Evolutionary conservation across 2,888 invertebrate species (phyloP).

Genomic region (Agriopis marginaria): DNA sequence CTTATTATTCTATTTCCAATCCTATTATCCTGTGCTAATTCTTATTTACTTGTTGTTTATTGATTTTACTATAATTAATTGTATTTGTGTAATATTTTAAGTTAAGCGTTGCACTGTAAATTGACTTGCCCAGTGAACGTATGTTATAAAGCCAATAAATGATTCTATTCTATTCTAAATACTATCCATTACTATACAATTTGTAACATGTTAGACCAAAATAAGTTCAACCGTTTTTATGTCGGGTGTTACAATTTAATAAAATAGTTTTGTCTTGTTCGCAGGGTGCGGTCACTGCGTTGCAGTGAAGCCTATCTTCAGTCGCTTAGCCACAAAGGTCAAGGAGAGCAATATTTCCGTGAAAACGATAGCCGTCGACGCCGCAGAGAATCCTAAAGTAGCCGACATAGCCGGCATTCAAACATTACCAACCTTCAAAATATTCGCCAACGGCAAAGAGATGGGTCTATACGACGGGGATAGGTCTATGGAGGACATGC

Average conservation of each 20-base stretch:
- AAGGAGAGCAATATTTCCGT: constrained; percentile 69
- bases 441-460: constrained; percentile 83
- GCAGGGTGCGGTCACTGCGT: constrained; percentile 92
- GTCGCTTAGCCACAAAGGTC: constrained; percentile 82
- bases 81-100: too few species aligned
- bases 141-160: too few species aligned
- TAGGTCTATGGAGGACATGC: constrained; percentile 84
- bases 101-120: too few species aligned
- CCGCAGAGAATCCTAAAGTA: constrained; percentile 86
- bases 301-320: constrained; percentile 89
- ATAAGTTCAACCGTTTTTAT: neutral
- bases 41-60: too few species aligned
- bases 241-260: too few species aligned
- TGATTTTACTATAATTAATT: too few species aligned
- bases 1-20: too few species aligned
- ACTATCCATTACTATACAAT: too few species aligned
- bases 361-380: constrained; percentile 88
- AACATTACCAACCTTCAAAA: constrained; percentile 90
- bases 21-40: too few species aligned
- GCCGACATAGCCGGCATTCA: constrained; percentile 87
- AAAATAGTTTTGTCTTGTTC: constrained; percentile 29
- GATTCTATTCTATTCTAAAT: too few species aligned
- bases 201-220: neutral
- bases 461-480: constrained; percentile 86
- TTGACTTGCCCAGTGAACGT: too few species aligned